Conservation (phyloP, 2,888 invertebrate species). For the Pomacea canaliculata region DNA sequence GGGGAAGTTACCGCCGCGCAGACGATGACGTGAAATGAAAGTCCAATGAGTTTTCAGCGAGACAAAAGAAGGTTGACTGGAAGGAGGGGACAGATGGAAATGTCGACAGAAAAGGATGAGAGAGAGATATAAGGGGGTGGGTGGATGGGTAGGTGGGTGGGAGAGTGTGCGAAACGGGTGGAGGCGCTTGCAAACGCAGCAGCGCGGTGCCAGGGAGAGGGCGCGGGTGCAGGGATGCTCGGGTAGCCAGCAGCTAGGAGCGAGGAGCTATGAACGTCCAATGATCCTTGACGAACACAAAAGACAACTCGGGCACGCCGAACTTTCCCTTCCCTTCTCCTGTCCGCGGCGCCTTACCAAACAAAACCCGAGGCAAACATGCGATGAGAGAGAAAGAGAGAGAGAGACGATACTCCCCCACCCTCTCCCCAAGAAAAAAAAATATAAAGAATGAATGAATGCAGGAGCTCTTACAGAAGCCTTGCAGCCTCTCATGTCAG, state of each 20-base stretch:
- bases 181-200: neutral
- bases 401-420: neutral
- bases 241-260: neutral
- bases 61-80: neutral
- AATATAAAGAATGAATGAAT: neutral
- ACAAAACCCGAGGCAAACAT: too few species aligned
- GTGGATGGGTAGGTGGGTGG: neutral
- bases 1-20: too few species aligned
- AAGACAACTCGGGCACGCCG: neutral
- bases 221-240: neutral
- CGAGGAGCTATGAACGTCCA: too few species aligned
- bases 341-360: too few species aligned
- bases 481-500: too few species aligned
- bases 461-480: too few species aligned
- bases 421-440: neutral
- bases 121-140: neutral
- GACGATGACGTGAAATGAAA: neutral
- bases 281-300: too few species aligned
- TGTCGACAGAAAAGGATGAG: neutral
- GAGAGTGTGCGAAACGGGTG: neutral
- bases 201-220: neutral
- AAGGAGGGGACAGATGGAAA: neutral
- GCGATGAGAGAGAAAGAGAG: too few species aligned
- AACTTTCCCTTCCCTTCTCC: conserved; percentile 1
- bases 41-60: neutral